Base-by-base conservation (phyloP, 2,113 vertebrate species). In the Axis porcinus region DNA sequence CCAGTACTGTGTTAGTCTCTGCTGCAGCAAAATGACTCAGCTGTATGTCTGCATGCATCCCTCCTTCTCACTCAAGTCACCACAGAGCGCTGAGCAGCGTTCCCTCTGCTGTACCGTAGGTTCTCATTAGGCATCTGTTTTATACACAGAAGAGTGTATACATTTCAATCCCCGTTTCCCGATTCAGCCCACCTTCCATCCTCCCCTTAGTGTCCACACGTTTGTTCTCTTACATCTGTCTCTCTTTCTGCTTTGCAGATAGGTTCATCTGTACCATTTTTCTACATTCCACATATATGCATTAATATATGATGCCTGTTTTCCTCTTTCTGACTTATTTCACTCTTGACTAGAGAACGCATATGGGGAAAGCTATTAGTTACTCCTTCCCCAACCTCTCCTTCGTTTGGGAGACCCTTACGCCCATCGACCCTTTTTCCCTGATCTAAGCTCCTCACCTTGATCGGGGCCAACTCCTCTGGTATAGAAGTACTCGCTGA, bases 331-430 rank as follows among this genome's bases (percentile, higher is more conserved):
- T 76, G 70, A 76, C 40, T 76, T 43, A 76, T 76, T 76, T 76
- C 23, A 43, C 40, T 76, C 23, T 76, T 86, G 50, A 50, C 79
- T 82, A 79, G 57, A 79, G 60, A 76, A 90, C 79, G 15, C 45
- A 30, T 10, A 8, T 23, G 52, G 54, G 62, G 52, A 70, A 52
- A 60, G 25, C 12, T 21, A 40, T 23, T 36, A 87, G 57, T 25
- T 45, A 12, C 1, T 50, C 2, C 27, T 19, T 6, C 70, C 25
- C 28, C 0, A 25, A 3, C 11, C 27, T 6, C 28, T 21, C 28
- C 85, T 82, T 52, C 2, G 2, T 30, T 47, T 57, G 14, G 0
- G n/a, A 23, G 6, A 27, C 15, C 1, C 50, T 45, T 87, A 5
- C 11, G 30, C 54, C n/a, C 36, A 23, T 11, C 7, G 21, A 7